Evolutionary conservation across 2,888 invertebrate species (phyloP), one percentile per base, ranked within the genome.

Genomic region (Noctua fimbriata): DNA sequence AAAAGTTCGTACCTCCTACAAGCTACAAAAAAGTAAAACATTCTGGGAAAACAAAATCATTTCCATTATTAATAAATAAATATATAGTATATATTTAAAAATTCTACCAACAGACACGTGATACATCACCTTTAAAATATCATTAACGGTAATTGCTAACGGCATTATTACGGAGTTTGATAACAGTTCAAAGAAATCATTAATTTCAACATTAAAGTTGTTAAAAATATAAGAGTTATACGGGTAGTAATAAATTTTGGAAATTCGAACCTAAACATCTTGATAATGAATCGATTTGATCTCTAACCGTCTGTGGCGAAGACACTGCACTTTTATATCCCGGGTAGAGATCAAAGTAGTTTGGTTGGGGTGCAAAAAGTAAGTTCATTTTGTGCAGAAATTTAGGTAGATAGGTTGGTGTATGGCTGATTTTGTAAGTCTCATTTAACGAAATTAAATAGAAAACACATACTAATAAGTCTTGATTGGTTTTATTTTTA

Each of bases 131-230:
- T 77, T 72, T 49, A 69, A 55, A 63, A 70, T 73, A 24, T 44
- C 10, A 49, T 44, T 55, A 84, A 77, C 36, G 72, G 60, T 77
- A 36, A 85, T 66, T 49, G 32, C 47, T 69, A 47, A 75, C 44
- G 36, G 58, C 63, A 81, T 60, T 71, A 52, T 69, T 74, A 47
- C 28, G 58, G 24, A 60, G 16, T 16, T 58, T 55, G 60, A 84
- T 77, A 75, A 73, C 60, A 55, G 36, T 84, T 81, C 58, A 77
- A 55, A 73, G 67, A 77, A 85, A 76, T 74, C 44, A 71, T 69
- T 79, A 60, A 74, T 85, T 76, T 73, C 63, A 67, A 70, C 44
- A 78, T 75, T 55, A 67, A 14, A 36, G n/a, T 67, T 63, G 67
- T 73, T 75, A 70, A 73, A 71, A 74, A 73, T 70, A 24, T 49